These are phyloP conservation scores for Cariama cristata DNA, from an alignment of 2,113 vertebrate genomes.

Conservation along the genomic window DNA sequence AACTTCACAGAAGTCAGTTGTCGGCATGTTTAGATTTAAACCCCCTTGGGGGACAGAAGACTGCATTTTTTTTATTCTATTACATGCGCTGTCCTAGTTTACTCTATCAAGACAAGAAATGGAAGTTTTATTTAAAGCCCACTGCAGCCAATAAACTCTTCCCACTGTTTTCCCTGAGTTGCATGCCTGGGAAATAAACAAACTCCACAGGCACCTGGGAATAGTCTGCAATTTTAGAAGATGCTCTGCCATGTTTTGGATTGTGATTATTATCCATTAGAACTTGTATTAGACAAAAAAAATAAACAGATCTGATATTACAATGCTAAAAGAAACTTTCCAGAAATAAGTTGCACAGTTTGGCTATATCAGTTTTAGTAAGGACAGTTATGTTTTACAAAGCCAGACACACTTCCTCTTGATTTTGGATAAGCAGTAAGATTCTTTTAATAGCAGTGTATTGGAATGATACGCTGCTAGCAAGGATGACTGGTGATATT, in stretches of 20 bases:
- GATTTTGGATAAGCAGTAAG: background rate
- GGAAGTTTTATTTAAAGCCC: slow-evolving; percentile 10
- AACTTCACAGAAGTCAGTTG: background rate
- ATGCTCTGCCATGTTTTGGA: background rate
- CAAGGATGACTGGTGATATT: background rate
- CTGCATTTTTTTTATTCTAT: background rate
- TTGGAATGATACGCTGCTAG: background rate
- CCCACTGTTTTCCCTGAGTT: background rate
- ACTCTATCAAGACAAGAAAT: background rate
- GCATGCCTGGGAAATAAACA: background rate
- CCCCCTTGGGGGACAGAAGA: background rate
- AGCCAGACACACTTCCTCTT: background rate
- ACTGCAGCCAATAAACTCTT: background rate
- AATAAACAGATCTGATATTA: background rate
- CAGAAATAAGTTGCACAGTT: background rate
- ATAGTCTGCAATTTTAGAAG: background rate
- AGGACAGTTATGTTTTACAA: background rate
- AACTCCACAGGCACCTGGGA: background rate
- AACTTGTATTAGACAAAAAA: background rate
- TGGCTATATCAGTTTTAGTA: background rate
- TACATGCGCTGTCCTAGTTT: background rate
- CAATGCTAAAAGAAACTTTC: background rate
- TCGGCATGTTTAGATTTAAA: background rate
- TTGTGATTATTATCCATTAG: background rate
- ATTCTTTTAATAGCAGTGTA: background rate